These are phyloP conservation scores for Brachyptera risi DNA, from an alignment of 2,888 invertebrate genomes.

Conservation along the genomic window DNA sequence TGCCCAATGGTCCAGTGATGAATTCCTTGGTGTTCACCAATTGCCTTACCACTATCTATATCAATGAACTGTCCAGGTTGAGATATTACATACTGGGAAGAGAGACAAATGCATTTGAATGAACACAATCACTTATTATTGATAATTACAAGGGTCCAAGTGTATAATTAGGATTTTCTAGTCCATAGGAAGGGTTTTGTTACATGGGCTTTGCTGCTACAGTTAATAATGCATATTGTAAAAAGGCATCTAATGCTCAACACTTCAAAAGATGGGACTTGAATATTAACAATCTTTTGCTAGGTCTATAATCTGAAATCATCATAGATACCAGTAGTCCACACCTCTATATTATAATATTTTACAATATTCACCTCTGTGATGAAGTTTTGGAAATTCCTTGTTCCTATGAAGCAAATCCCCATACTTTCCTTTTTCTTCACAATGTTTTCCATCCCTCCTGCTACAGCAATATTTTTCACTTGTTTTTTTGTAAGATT, in stretches of 20 bases:
- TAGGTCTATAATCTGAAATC: background rate
- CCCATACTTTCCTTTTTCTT: slow-evolving; percentile 85
- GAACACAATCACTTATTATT: too few species aligned
- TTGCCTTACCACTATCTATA: slow-evolving; percentile 66
- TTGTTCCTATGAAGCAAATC: slow-evolving; percentile 93
- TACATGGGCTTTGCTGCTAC: too few species aligned
- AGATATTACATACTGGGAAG: slow-evolving; percentile 70
- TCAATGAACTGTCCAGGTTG: slow-evolving; percentile 78
- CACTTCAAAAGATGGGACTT: too few species aligned
- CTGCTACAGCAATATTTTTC: slow-evolving; percentile 67
- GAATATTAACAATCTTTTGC: slow-evolving; percentile 10
- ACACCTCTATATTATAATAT: too few species aligned
- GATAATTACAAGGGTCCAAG: too few species aligned
- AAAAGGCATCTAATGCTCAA: too few species aligned
- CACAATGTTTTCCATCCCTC: slow-evolving; percentile 63
- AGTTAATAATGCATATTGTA: too few species aligned
- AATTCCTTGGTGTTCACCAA: slow-evolving; percentile 80
- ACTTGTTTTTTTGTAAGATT: slow-evolving; percentile 70
- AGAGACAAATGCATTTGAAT: slow-evolving; percentile 19
- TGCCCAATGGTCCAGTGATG: slow-evolving; percentile 96
- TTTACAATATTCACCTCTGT: slow-evolving; percentile 63
- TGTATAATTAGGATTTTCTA: too few species aligned
- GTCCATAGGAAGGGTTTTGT: too few species aligned
- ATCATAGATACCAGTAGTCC: background rate
- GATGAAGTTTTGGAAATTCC: slow-evolving; percentile 85